Conservation (phyloP, 2,113 vertebrate genomes). For the Abramis brama region DNA sequence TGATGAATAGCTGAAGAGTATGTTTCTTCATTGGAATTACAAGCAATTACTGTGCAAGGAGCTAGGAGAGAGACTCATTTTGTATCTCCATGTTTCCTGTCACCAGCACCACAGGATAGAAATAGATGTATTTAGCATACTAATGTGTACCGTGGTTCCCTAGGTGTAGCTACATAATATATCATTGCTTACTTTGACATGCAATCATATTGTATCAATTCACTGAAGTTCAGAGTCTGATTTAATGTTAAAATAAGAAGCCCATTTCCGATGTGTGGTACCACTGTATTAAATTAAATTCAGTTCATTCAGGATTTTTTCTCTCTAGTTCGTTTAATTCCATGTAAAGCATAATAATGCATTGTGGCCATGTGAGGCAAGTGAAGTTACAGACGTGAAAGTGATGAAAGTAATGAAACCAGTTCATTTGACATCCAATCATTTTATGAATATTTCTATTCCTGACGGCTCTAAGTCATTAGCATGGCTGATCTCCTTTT, state of each 20-base stretch:
- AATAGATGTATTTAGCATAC: background rate
- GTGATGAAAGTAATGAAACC: constrained; percentile 15
- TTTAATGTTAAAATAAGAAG: background rate
- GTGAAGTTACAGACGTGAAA: background rate
- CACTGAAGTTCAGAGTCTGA: background rate
- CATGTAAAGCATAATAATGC: background rate
- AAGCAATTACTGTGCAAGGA: background rate
- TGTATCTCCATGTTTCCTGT: background rate
- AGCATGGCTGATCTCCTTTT: constrained; percentile 62
- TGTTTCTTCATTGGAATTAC: background rate
- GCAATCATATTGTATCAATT: background rate
- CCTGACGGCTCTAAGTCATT: constrained; percentile 58
- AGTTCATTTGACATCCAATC: constrained; percentile 11
- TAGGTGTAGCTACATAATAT: background rate
- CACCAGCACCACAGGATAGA: background rate
- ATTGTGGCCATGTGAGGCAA: background rate
- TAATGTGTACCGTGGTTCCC: background rate
- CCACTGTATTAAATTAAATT: background rate
- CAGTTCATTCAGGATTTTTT: background rate
- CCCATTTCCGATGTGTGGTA: background rate
- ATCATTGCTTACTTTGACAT: background rate
- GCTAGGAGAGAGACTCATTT: background rate
- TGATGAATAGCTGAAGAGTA: background rate
- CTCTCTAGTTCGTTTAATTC: background rate
- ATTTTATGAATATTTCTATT: constrained; percentile 51